Evolutionary conservation across 92 coral and sea anemone species (phyloP).

Genomic region (Porites divaricata): DNA sequence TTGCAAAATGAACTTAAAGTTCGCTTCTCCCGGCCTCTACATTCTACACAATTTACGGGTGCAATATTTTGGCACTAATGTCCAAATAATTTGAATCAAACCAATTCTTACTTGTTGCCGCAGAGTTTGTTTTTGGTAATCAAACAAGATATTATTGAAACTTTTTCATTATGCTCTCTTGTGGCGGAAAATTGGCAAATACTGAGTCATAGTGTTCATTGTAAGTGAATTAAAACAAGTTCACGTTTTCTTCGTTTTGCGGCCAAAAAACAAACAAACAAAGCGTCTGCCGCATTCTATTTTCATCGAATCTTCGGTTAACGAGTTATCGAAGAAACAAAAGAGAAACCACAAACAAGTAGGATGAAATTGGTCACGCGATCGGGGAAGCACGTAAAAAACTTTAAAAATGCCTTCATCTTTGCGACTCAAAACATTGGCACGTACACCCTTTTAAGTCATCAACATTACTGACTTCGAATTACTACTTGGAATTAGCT

Average conservation of each 20-base stretch:
- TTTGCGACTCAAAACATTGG: neutral
- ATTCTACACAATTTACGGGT: too few relatives aligned
- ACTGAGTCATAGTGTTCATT: neutral
- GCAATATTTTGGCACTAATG: too few relatives aligned
- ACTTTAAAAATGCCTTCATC: neutral
- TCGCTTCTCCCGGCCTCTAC: too few relatives aligned
- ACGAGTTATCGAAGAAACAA: slow-evolving; percentile 9
- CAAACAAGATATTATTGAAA: neutral
- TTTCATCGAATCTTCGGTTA: slow-evolving; percentile 13
- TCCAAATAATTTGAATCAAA: too few relatives aligned
- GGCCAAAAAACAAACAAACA: slow-evolving; percentile 15
- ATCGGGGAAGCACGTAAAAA: slow-evolving; percentile 2
- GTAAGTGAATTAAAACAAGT: neutral
- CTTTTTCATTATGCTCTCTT: neutral
- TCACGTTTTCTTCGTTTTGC: slow-evolving; percentile 28
- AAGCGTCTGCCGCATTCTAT: slow-evolving; percentile 3
- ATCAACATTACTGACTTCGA: too few relatives aligned
- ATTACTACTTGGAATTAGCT: too few relatives aligned
- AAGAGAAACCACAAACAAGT: slow-evolving; percentile 14
- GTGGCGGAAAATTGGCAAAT: neutral
- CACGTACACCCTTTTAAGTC: too few relatives aligned
- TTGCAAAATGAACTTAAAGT: too few relatives aligned
- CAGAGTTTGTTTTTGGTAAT: too few relatives aligned
- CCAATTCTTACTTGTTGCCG: too few relatives aligned
- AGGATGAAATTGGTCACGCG: neutral